These are phyloP conservation scores for Hemicrepidius hirtus DNA, from an alignment of 2,888 invertebrate species.

Conservation along the genomic window DNA sequence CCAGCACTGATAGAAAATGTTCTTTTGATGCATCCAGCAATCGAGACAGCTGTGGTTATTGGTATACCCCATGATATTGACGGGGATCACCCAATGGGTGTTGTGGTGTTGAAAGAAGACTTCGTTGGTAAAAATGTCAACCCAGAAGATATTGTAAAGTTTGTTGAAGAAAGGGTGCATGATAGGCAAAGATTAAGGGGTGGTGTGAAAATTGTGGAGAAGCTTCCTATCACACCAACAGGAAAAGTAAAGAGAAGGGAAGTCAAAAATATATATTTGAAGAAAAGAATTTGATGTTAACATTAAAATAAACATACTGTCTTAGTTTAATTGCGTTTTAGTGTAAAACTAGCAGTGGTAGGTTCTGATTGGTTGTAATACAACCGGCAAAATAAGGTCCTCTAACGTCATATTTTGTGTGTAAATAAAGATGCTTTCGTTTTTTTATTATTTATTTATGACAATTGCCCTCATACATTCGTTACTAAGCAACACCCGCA, in stretches of 20 bases:
- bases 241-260: constrained; percentile 62
- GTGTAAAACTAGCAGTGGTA: too few relatives aligned
- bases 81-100: constrained; percentile 84
- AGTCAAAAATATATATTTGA: constrained; percentile 6
- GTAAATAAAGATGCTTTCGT: too few relatives aligned
- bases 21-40: constrained; percentile 80
- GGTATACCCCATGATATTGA: constrained; percentile 81
- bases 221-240: constrained; percentile 61
- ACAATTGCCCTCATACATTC: too few relatives aligned
- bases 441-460: too few relatives aligned
- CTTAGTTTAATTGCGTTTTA: too few relatives aligned
- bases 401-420: too few relatives aligned
- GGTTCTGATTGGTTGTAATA: too few relatives aligned
- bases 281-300: background rate
- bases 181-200: constrained; percentile 61
- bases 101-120: constrained; percentile 68
- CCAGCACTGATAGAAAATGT: constrained; percentile 88
- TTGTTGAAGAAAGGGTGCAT: constrained; percentile 59
- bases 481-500: too few relatives aligned
- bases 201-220: constrained; percentile 63
- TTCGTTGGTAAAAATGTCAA: constrained; percentile 39
- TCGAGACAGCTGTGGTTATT: constrained; percentile 87
- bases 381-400: too few relatives aligned
- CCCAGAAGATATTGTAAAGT: constrained; percentile 59
- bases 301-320: too few relatives aligned